Conservation (phyloP, 1,140 invertebrate species). For the Augochlora pura region DNA sequence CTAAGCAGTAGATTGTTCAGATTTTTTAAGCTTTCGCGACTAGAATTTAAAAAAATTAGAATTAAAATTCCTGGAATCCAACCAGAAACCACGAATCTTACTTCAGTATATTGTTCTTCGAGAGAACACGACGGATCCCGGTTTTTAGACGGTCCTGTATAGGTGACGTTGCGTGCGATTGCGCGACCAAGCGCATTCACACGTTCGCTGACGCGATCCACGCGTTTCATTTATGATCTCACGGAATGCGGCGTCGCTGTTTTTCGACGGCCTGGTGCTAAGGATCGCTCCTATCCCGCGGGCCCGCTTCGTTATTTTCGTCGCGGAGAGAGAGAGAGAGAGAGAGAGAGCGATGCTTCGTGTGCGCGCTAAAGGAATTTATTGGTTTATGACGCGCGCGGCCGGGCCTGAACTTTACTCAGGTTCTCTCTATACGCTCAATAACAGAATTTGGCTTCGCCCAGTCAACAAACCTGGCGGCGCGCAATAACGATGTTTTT, state of each 20-base stretch:
- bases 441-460: neutral
- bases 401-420: neutral
- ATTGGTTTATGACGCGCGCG: neutral
- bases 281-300: neutral
- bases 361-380: neutral
- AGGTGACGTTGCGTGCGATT: constrained; percentile 35
- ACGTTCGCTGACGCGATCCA: constrained; percentile 17
- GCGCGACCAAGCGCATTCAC: constrained; percentile 22
- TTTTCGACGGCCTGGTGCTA: neutral
- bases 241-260: neutral
- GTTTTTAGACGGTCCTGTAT: neutral
- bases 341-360: neutral
- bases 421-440: neutral
- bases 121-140: neutral
- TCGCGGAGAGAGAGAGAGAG: too few species aligned
- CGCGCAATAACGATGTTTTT: neutral
- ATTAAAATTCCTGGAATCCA: too few species aligned
- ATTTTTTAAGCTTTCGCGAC: too few species aligned
- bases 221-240: constrained; percentile 5
- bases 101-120: too few species aligned
- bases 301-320: neutral
- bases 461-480: neutral
- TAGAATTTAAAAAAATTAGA: too few species aligned
- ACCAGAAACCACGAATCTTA: too few species aligned
- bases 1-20: too few species aligned